phyloP scores from a whole-genome alignment of 2,888 invertebrate species.

The Luperina nickerlii region DNA sequence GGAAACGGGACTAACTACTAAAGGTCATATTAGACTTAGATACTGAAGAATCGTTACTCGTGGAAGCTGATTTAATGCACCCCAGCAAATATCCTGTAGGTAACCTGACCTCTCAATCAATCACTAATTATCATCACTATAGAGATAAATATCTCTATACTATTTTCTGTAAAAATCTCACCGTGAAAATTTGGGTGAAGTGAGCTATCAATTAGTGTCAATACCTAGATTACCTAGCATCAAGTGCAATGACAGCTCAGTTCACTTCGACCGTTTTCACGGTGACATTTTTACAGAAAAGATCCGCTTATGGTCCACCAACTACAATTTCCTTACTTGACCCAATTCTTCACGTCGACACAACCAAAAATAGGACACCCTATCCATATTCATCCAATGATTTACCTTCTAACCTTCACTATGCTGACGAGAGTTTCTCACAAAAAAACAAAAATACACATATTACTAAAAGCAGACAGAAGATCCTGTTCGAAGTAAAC shows the following conservation, averaged over 20 bases:
- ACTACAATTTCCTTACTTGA: constrained; percentile 35
- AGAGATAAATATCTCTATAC: not conserved
- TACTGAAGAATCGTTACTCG: no score
- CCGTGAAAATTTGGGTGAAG: not conserved
- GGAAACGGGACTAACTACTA: no score
- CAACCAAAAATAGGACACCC: constrained; percentile 46
- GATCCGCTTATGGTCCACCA: no score
- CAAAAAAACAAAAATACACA: constrained; percentile 66
- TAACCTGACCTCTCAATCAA: not conserved
- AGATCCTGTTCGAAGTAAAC: constrained; percentile 79
- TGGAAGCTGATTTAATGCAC: not conserved
- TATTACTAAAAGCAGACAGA: constrained; percentile 60
- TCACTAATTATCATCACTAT: not conserved
- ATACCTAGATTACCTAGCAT: not conserved
- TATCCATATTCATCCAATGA: constrained; percentile 46
- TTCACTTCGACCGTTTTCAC: not conserved
- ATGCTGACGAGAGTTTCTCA: constrained; percentile 54
- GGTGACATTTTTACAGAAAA: not conserved
- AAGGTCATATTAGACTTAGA: not conserved
- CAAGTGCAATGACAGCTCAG: not conserved
- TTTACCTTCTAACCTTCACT: constrained; percentile 63
- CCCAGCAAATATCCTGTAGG: no score
- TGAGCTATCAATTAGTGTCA: not conserved
- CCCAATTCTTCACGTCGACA: constrained; percentile 35
- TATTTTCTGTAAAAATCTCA: not conserved